Conservation (phyloP, 2,797 vertebrate genomes). For the Adrianichthys oophorus region DNA sequence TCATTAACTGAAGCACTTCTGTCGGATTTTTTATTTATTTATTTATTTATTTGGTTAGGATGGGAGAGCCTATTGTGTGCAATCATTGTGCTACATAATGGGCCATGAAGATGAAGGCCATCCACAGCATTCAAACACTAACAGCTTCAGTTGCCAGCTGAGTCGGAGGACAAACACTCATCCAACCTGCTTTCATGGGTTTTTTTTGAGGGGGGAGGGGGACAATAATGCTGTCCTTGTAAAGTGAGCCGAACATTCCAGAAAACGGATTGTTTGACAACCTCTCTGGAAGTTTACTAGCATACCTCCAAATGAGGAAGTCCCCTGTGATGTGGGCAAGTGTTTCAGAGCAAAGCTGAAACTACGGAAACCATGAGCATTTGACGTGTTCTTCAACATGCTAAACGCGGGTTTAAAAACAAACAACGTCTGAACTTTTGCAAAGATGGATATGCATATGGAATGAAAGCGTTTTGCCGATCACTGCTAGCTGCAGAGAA, state of each 20-base stretch:
- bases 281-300: neutral
- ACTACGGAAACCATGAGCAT: too few relatives aligned
- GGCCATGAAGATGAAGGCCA: constrained; percentile 17
- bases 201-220: too few relatives aligned
- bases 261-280: constrained; percentile 9
- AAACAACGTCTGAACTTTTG: too few relatives aligned
- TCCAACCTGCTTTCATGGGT: neutral
- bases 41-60: constrained; percentile 6
- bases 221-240: neutral
- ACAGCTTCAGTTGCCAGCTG: constrained; percentile 9
- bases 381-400: too few relatives aligned
- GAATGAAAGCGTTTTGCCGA: too few relatives aligned
- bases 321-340: constrained; percentile 19
- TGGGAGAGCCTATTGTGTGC: constrained; percentile 16
- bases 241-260: neutral
- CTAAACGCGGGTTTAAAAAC: too few relatives aligned
- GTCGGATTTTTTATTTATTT: constrained; percentile 24
- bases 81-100: constrained; percentile 21
- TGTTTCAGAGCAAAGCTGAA: constrained; percentile 16
- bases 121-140: constrained; percentile 29
- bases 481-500: too few relatives aligned
- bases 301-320: neutral
- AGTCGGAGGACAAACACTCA: constrained; percentile 12
- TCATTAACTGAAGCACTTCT: constrained; percentile 52
- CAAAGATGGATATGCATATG: too few relatives aligned